phyloP scores from a whole-genome alignment of 2,888 invertebrate genomes.

The Cantharis lateralis region DNA sequence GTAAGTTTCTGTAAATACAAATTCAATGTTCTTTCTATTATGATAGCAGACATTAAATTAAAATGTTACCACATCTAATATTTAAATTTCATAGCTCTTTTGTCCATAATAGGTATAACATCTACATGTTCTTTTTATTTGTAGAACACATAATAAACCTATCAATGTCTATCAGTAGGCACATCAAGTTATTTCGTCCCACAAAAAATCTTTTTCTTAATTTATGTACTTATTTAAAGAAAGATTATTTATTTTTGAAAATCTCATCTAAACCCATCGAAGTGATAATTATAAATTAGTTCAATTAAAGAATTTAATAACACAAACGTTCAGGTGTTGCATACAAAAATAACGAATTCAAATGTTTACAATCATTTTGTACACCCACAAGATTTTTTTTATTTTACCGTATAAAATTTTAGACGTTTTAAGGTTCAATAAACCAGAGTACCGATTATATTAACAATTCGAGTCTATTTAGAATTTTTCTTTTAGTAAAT shows the following conservation, averaged over 20 bases:
- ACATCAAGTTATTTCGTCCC: neutral
- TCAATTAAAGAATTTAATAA: neutral
- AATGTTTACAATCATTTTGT: neutral
- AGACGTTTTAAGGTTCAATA: neutral
- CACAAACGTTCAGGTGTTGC: neutral
- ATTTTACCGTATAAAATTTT: neutral
- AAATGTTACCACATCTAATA: neutral
- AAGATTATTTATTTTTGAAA: neutral
- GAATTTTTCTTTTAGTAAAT: neutral
- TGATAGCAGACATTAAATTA: neutral
- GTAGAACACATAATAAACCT: neutral
- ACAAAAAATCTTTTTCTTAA: neutral
- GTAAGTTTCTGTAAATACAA: neutral
- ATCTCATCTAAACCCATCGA: neutral
- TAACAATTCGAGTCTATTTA: neutral
- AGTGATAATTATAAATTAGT: neutral
- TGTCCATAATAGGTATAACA: neutral
- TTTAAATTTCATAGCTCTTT: neutral
- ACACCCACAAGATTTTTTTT: neutral
- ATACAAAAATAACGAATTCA: neutral
- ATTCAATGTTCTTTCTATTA: neutral
- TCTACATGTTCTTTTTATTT: neutral
- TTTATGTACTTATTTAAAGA: neutral
- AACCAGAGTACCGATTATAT: neutral
- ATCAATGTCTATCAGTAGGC: neutral